Conservation (phyloP, 2,797 vertebrate genomes). For the Amblyopsis hoosieri region DNA sequence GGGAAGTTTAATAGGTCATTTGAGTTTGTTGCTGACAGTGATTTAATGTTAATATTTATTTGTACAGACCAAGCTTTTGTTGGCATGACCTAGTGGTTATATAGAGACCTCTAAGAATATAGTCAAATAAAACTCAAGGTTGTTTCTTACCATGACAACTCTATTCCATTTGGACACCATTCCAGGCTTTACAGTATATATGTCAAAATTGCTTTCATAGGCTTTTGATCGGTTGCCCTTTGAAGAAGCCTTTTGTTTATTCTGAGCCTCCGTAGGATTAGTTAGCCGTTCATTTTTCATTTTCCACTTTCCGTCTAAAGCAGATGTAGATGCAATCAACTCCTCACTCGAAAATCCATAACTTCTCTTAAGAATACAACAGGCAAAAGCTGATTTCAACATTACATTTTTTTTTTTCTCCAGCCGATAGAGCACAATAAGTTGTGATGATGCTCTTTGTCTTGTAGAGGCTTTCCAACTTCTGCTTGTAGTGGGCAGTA, state of each 20-base stretch:
- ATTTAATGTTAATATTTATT: conserved; percentile 61
- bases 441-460: conserved; percentile 36
- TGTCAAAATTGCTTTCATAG: conserved; percentile 37
- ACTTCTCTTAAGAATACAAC: conserved; percentile 25
- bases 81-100: conserved; percentile 45
- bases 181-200: conserved; percentile 36
- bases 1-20: conserved; percentile 40
- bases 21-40: conserved; percentile 53
- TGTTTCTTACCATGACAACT: conserved; percentile 49
- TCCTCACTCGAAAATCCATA: conserved; percentile 26
- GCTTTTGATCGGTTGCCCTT: conserved; percentile 32
- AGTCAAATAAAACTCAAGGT: conserved; percentile 41
- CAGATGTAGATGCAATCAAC: conserved; percentile 51
- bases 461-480: conserved; percentile 40
- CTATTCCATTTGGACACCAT: conserved; percentile 45
- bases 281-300: conserved; percentile 53
- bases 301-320: conserved; percentile 37
- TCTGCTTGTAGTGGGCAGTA: conserved; percentile 54
- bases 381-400: conserved; percentile 19
- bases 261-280: conserved; percentile 44
- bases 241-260: conserved; percentile 47
- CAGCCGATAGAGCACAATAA: conserved; percentile 36
- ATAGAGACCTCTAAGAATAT: conserved; percentile 45
- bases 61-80: conserved; percentile 55
- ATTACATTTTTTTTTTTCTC: not conserved